A percentile compares a stretch with the other conserved stretches of the same genome.
Evolutionary conservation across 53 echinoderm and acorn worm genomes (phyloP).

Genomic region (Apostichopus leukothele): DNA sequence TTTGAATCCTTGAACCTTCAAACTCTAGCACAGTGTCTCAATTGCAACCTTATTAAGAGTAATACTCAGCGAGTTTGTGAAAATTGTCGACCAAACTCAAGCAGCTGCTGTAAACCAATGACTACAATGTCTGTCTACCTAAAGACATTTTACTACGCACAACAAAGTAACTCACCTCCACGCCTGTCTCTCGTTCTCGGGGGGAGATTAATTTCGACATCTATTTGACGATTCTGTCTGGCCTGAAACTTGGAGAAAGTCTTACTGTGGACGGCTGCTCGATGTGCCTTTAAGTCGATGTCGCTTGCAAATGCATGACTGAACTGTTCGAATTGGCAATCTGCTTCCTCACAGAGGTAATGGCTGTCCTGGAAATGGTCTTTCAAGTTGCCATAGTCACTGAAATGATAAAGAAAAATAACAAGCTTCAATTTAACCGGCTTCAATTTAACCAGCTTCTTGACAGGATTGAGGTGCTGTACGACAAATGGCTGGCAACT

Average conservation of each 20-base stretch:
- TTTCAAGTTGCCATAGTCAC: constrained; percentile 75
- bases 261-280: constrained; percentile 63
- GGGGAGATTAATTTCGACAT: constrained; percentile 80
- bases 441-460: too few species aligned
- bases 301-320: constrained; percentile 76
- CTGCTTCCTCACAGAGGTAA: constrained; percentile 83
- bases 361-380: constrained; percentile 81
- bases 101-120: too few species aligned
- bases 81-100: too few species aligned
- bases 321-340: constrained; percentile 75
- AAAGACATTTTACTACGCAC: too few species aligned
- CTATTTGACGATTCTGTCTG: constrained; percentile 86
- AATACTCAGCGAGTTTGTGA: not conserved
- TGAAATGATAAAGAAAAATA: constrained; percentile 30
- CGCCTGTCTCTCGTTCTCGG: constrained; percentile 56
- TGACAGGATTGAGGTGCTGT: too few species aligned
- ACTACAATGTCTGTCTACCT: too few species aligned
- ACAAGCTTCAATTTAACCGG: not conserved
- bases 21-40: too few species aligned
- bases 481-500: too few species aligned
- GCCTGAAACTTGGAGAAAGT: constrained; percentile 76
- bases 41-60: not conserved
- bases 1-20: not conserved
- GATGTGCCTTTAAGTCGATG: constrained; percentile 92
- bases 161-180: constrained; percentile 45